A percentile compares a stretch with the other conserved stretches of the same genome.
phyloP scores from a whole-genome alignment of 37 sponge, comb jelly and placozoan genomes.

The Dysidea cf. avara region DNA sequence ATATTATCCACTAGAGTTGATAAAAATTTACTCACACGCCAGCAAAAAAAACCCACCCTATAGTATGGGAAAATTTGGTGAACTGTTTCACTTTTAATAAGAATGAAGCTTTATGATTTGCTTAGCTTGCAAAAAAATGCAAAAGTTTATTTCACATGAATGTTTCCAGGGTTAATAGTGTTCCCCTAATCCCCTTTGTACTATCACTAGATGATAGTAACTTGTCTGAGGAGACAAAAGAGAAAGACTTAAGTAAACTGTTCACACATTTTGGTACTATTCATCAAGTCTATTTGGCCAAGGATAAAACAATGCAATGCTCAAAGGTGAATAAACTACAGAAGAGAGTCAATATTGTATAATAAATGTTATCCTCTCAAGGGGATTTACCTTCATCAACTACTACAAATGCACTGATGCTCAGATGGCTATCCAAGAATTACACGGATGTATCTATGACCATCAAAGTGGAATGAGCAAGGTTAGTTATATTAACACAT shows the following conservation, averaged over 20 bases:
- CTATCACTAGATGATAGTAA: slow-evolving; percentile 83
- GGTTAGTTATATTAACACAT: slow-evolving; percentile 52
- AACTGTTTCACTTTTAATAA: too few relatives aligned
- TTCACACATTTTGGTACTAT: slow-evolving; percentile 86
- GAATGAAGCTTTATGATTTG: too few relatives aligned
- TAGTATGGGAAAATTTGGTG: too few relatives aligned
- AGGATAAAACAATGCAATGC: slow-evolving; percentile 83
- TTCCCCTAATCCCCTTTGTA: slow-evolving; percentile 54
- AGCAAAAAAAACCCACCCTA: too few relatives aligned
- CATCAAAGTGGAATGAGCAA: slow-evolving; percentile 98
- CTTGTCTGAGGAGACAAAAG: slow-evolving; percentile 91
- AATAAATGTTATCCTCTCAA: not conserved
- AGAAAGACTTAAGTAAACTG: slow-evolving; percentile 82
- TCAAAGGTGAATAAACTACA: slow-evolving; percentile 70
- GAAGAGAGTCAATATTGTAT: not conserved
- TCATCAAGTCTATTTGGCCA: slow-evolving; percentile 82
- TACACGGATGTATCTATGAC: slow-evolving; percentile 89
- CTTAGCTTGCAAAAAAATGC: too few relatives aligned
- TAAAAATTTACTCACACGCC: too few relatives aligned
- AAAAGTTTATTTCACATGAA: too few relatives aligned
- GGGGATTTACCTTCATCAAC: slow-evolving; percentile 94
- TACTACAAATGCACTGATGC: slow-evolving; percentile 65
- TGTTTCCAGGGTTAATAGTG: not conserved
- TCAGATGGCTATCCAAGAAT: slow-evolving; percentile 66
- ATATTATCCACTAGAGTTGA: too few relatives aligned